Base-by-base conservation (phyloP, 2,797 vertebrate species). In the Falco biarmicus region DNA sequence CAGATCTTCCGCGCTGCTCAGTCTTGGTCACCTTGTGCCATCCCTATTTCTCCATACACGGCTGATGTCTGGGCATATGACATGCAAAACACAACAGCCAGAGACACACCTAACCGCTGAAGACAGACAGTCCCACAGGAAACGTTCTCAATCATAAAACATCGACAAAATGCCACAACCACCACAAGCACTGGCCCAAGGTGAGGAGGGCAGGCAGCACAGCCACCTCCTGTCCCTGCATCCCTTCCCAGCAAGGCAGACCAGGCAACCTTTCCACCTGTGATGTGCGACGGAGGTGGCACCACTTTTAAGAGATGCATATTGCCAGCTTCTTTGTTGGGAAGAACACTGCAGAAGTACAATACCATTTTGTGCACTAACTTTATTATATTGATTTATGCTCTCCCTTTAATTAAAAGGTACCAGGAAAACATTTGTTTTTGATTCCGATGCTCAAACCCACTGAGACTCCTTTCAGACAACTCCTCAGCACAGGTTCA, bases 351-450 rank as follows among this genome's bases (percentile, higher is more conserved):
- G 47, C 4, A 57, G 50, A 69, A 78, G 75, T 20, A 61, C 2
- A 26, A 87, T 15, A 79, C 29, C 51, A 16, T 63, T 74, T 37
- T 54, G 34, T 15, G 9, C 13, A 16, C 79, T 77, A 45, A 47
- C 77, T 73, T 90, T 32, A 79, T 81, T 88, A 76, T 45, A 81
- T 47, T 91, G 97, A 95, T 80, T 97, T 96, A 93, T 39, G 59
- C 47, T 94, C 95, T 75, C 79, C 87, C 77, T 96, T 96, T 95
- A 97, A 96, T 96, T 94, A 95, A 95, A 96, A 90, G 56, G 79
- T 75, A 90, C 53, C 71, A 83, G 76, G 78, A 90, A 93, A 95
- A 96, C 87, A 96, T 96, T 84, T 91, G 85, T 13, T 95, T 96
- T 87, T 87, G 34, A 84, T 95, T 94, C 18, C 37, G 80, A 90